Evolutionary conservation across 2,797 vertebrate genomes (phyloP).

Genomic region (Carapus acus): DNA sequence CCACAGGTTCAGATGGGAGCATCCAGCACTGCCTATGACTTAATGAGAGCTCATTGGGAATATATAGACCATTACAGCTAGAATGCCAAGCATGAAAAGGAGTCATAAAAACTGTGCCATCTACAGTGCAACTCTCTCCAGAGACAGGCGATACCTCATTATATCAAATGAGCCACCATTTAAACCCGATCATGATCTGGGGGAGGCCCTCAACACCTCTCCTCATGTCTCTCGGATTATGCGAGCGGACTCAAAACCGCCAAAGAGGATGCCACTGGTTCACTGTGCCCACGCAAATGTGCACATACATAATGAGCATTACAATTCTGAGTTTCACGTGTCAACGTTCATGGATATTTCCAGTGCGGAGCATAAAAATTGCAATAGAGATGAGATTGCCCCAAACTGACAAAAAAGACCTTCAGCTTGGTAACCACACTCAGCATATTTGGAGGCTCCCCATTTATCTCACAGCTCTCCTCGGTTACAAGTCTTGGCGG

Average conservation of each 20-base stretch:
- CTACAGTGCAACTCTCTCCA: slow-evolving; percentile 39
- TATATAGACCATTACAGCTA: slow-evolving; percentile 37
- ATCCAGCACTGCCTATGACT: slow-evolving; percentile 47
- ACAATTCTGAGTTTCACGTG: slow-evolving; percentile 39
- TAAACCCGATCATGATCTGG: slow-evolving; percentile 47
- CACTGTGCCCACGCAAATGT: slow-evolving; percentile 27
- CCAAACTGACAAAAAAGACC: slow-evolving; percentile 64
- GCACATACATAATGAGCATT: slow-evolving; percentile 20
- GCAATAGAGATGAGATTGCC: slow-evolving; percentile 57
- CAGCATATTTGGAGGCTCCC: slow-evolving; percentile 36
- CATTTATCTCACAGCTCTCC: slow-evolving; percentile 28
- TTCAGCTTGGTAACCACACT: slow-evolving; percentile 60
- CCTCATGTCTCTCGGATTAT: slow-evolving; percentile 26
- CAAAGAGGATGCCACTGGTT: slow-evolving; percentile 44
- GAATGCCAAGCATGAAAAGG: slow-evolving; percentile 53
- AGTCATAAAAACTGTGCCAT: slow-evolving; percentile 53
- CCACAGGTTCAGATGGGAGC: slow-evolving; percentile 32
- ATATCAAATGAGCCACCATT: slow-evolving; percentile 58
- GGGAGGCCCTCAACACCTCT: slow-evolving; percentile 35
- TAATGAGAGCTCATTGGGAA: slow-evolving; percentile 60
- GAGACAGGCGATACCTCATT: slow-evolving; percentile 59
- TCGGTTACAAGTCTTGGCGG: slow-evolving; percentile 19
- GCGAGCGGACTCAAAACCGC: slow-evolving; percentile 48
- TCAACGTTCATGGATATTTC: slow-evolving; percentile 57
- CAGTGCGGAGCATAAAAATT: slow-evolving; percentile 59